Conservation (phyloP, 2,113 vertebrate genomes). For the Opisthocomus hoazin region DNA sequence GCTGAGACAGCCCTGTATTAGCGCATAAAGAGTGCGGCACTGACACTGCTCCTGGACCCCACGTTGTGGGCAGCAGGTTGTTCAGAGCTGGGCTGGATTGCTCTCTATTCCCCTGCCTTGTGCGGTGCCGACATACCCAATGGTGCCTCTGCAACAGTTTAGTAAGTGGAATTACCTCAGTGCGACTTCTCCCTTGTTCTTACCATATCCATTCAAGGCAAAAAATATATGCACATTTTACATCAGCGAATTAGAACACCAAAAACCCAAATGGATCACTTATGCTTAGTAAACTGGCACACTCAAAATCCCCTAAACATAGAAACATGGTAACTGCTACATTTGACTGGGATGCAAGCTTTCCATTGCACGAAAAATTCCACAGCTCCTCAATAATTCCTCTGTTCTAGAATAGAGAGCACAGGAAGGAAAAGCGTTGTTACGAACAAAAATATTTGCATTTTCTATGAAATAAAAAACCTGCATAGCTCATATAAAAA, state of each 20-base stretch:
- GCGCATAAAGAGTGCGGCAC: fast-evolving
- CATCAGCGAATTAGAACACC: not conserved
- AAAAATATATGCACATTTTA: not conserved
- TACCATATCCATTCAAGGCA: not conserved
- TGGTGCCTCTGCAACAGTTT: not conserved
- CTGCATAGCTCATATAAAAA: not conserved
- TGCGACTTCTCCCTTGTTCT: not conserved
- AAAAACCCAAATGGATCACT: not conserved
- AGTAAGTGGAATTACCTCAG: not conserved
- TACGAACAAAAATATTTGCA: not conserved
- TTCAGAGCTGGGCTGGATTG: not conserved
- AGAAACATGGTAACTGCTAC: not conserved
- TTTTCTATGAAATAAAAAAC: not conserved
- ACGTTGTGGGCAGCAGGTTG: not conserved
- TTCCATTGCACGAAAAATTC: not conserved
- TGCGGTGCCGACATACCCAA: fast-evolving
- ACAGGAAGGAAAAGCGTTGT: not conserved
- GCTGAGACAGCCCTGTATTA: not conserved
- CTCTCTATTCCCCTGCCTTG: fast-evolving
- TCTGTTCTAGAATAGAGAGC: not conserved
- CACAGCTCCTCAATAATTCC: not conserved
- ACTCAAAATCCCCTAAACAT: not conserved
- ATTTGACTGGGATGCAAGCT: not conserved
- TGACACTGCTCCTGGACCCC: fast-evolving
- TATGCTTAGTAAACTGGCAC: not conserved